These are phyloP conservation scores for Astreopora myriophthalma DNA, from an alignment of 64 coral and sea anemone genomes.

Conservation along the genomic window DNA sequence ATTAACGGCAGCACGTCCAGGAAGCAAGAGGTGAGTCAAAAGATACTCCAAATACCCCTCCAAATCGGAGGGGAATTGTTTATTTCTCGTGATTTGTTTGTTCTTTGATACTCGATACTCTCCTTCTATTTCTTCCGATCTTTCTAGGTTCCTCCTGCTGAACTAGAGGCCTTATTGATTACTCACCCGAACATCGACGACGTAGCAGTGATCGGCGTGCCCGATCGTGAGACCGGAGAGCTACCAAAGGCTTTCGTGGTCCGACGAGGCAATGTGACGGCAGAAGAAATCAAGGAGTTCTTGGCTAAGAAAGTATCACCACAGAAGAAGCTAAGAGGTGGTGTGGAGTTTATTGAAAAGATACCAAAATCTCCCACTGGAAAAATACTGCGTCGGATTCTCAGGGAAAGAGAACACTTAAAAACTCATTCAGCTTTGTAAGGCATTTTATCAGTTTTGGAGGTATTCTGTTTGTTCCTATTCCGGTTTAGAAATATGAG, in stretches of 20 bases:
- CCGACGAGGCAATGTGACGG: slow-evolving; percentile 7
- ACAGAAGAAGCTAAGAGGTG: slow-evolving; percentile 64
- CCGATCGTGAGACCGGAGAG: slow-evolving; percentile 60
- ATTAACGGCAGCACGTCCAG: too few relatives aligned
- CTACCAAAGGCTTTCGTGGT: slow-evolving; percentile 69
- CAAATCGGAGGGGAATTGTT: too few relatives aligned
- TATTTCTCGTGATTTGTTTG: too few relatives aligned
- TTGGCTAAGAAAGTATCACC: slow-evolving; percentile 43
- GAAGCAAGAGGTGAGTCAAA: too few relatives aligned
- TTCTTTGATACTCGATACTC: too few relatives aligned
- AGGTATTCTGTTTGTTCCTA: too few relatives aligned
- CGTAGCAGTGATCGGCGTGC: slow-evolving; percentile 67
- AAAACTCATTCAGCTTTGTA: too few relatives aligned
- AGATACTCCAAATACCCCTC: too few relatives aligned
- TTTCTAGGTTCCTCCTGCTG: slow-evolving; percentile 56
- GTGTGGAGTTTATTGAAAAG: slow-evolving; percentile 62
- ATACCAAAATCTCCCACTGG: slow-evolving; percentile 63
- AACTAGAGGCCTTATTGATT: slow-evolving; percentile 60
- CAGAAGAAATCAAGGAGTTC: slow-evolving; percentile 30
- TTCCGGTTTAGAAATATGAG: too few relatives aligned
- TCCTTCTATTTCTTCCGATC: neutral
- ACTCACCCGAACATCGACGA: slow-evolving; percentile 56
- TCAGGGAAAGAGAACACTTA: neutral
- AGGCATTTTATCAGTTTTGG: too few relatives aligned
- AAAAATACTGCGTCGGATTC: slow-evolving; percentile 48